Evolutionary conservation across 2,797 vertebrate species (phyloP).

Genomic region (Dromococcyx pavoninus): DNA sequence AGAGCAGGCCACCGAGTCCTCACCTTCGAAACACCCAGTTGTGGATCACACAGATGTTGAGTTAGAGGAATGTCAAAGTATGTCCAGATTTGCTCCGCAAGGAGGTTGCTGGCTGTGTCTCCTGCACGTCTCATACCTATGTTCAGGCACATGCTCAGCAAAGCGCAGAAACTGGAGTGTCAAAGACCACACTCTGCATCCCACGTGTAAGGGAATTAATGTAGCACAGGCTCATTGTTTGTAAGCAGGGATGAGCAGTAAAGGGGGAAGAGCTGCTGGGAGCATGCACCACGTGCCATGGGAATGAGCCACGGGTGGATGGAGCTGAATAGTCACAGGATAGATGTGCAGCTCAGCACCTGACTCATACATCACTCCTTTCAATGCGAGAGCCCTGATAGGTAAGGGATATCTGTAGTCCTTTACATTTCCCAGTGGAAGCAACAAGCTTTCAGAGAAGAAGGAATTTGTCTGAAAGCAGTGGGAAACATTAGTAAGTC

Average conservation of each 20-base stretch:
- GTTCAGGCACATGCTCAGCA: background rate
- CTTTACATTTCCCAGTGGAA: background rate
- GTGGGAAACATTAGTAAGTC: background rate
- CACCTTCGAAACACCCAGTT: background rate
- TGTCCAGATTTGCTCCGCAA: background rate
- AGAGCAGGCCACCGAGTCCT: background rate
- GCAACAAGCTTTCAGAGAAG: background rate
- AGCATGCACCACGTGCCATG: background rate
- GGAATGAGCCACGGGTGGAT: background rate
- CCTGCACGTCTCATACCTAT: too few species aligned
- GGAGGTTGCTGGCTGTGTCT: background rate
- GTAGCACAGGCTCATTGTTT: background rate
- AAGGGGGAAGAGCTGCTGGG: background rate
- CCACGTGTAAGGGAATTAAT: background rate
- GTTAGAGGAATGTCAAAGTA: background rate
- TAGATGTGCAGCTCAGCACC: accelerated
- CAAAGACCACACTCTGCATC: background rate
- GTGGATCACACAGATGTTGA: background rate
- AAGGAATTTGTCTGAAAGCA: background rate
- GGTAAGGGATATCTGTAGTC: accelerated
- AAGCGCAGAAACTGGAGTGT: background rate
- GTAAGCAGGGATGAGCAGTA: background rate
- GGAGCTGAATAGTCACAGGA: accelerated
- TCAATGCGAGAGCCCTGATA: accelerated
- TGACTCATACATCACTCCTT: accelerated